phyloP scores from a whole-genome alignment of 2,113 vertebrate species.

The Salvelinus alpinus region DNA sequence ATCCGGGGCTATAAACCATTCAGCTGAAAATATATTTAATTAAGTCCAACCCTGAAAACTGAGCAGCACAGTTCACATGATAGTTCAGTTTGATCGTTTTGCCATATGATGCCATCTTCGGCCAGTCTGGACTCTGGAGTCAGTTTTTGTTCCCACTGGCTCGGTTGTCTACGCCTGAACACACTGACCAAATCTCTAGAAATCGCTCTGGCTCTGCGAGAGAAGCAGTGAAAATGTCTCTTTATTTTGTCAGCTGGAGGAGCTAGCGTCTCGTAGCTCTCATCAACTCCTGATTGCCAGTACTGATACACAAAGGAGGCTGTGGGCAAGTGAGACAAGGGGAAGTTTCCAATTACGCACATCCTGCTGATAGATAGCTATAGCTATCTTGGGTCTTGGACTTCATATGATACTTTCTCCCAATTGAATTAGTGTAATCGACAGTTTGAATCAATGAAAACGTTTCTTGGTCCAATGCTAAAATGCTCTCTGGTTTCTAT shows the following conservation, averaged over 20 bases:
- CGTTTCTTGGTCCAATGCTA: too few species aligned
- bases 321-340: conserved; percentile 20
- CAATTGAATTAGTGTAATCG: too few species aligned
- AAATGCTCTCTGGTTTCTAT: too few species aligned
- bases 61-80: conserved; percentile 19
- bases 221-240: conserved; percentile 40
- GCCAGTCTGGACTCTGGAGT: not conserved
- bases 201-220: conserved; percentile 22
- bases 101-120: conserved; percentile 34
- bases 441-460: too few species aligned
- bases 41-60: not conserved
- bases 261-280: conserved; percentile 31
- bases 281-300: conserved; percentile 35
- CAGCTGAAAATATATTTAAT: not conserved
- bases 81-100: conserved; percentile 29
- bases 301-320: conserved; percentile 28
- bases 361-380: conserved; percentile 7
- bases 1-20: not conserved
- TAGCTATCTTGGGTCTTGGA: not conserved
- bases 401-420: not conserved
- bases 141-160: conserved; percentile 22
- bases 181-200: conserved; percentile 18
- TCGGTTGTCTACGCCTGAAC: conserved; percentile 7
- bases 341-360: conserved; percentile 34
- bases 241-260: conserved; percentile 33